Evolutionary conservation across 2,113 vertebrate species (phyloP), one percentile per base, ranked within the genome.

Genomic region (Phylloscopus whistleri): DNA sequence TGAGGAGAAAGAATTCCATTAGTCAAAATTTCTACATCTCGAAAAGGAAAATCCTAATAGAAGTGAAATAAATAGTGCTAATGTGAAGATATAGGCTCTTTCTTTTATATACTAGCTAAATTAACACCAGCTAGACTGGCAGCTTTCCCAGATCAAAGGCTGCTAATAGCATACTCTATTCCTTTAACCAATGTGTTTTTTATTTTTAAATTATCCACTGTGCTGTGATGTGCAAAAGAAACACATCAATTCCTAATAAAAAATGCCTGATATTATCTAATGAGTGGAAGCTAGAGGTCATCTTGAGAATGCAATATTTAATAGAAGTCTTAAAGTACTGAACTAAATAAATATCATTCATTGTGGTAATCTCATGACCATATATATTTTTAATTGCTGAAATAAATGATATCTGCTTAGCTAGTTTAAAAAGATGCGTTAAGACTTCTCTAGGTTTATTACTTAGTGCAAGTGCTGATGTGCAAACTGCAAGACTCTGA

Each of bases 381-480:
- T 84, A 90, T 95, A 94, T 96, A 94, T 97, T 96, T 97, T 97
- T 96, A 97, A 97, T 96, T 97, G 46, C 67, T 97, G 46, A 83
- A 97, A 95, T 96, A 96, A 96, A 95, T 92, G 37, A 94, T 84
- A 95, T 94, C 76, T 96, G 72, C 93, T 95, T 81, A 95, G 77
- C 63, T 87, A 44, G 68, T 93, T 97, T 97, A 90, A 90, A 87
- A 74, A 96, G 69, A 86, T 92, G 77, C 35, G 63, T 52, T 75
- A 74, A 90, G 88, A 92, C 76, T 93, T 92, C 91, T 81, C 76
- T 79, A 83, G 85, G 87, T 88, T 97, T 97, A 94, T 94, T 95
- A 90, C 76, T 95, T 82, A 67, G 63, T 89, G 44, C 46, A 93
- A 96, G 33, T 94, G 80, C 88, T 96, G 73, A 96, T 87, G 86